Base-by-base conservation (phyloP, 2,113 vertebrate genomes). In the Poecilia latipinna region DNA sequence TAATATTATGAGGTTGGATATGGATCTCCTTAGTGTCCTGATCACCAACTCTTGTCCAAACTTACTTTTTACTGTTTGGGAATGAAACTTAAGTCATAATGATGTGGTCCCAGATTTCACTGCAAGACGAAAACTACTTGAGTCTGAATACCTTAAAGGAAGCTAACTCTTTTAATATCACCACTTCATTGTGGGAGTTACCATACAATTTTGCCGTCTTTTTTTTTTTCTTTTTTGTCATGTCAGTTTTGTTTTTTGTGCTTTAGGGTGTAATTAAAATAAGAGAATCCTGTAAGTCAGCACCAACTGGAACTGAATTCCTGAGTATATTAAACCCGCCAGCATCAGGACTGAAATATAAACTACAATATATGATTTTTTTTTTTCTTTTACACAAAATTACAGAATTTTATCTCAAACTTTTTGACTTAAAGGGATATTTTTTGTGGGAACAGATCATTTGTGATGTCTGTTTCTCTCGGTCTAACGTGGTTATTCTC, bases 1-100 rank as follows among this genome's bases (percentile, higher is more conserved):
- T 85, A 70, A 90, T 80, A 87, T 90, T 57, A 88, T 86, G 84
- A 87, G 39, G 61, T 67, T 74, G 65, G 65, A 37, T 79, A 31
- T 65, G 63, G 78, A 89, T 75, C 71, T 66, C 32, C 63, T 72
- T 64, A 19, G 44, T 28, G 42, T 42, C 39, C 24, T 22, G 29
- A 10, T 63, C 44, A 71, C 71, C 70, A 32, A 63, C 61, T 31
- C 39, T 8, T 74, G 32, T 39, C 32, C 1, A 60, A 26, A 32
- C 48, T 31, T 68, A 19, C 3, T 19, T 48, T 68, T 51, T 31
- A 22, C 31, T 51, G 35, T 48, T 15, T 11, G 7, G 19, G 4
- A 31, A 51, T 17, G 2, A 26, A 28, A 44, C 19, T 33, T n/a
- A 15, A 48, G 8, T 26, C 8, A 28, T 33, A 19, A 42, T 13